Evolutionary conservation across 2,113 vertebrate genomes (phyloP).

Genomic region (Microcebus griseorufus): DNA sequence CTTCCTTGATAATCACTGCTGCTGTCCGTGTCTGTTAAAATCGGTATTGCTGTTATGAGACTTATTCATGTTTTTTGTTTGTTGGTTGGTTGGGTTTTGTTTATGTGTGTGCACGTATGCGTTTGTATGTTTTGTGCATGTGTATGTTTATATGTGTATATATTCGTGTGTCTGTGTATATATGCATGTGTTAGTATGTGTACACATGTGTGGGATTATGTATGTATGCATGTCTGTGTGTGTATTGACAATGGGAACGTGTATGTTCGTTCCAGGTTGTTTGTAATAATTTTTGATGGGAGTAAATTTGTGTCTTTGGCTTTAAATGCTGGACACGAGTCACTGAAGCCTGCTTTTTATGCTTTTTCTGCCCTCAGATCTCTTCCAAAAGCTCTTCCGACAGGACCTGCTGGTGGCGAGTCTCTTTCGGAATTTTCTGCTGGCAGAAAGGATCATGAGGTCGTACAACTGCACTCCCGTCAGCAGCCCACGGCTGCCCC

Average conservation of each 20-base stretch:
- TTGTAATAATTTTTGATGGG: neutral
- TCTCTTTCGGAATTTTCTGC: conserved; percentile 96
- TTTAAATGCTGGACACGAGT: accelerated
- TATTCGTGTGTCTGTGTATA: accelerated
- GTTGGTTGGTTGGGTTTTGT: neutral
- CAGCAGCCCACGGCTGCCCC: conserved; percentile 96
- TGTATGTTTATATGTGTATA: accelerated
- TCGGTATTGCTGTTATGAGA: neutral
- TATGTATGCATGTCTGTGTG: too few species aligned
- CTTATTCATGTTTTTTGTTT: neutral
- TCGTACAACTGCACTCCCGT: conserved; percentile 98
- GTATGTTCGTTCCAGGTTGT: neutral
- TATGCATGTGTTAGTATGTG: accelerated
- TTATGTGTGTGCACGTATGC: accelerated
- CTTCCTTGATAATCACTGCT: neutral
- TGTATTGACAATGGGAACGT: neutral
- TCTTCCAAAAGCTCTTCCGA: conserved; percentile 98
- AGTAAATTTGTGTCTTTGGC: neutral
- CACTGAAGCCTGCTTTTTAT: accelerated
- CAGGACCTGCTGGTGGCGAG: conserved; percentile 98
- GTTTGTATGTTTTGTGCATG: too few species aligned
- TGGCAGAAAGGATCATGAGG: conserved; percentile 98
- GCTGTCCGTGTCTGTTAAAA: neutral
- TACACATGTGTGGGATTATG: neutral
- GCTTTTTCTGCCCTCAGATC: conserved; percentile 84